These are phyloP conservation scores for Lateolabrax maculatus DNA, from an alignment of 2,797 vertebrate species.

Conservation along the genomic window DNA sequence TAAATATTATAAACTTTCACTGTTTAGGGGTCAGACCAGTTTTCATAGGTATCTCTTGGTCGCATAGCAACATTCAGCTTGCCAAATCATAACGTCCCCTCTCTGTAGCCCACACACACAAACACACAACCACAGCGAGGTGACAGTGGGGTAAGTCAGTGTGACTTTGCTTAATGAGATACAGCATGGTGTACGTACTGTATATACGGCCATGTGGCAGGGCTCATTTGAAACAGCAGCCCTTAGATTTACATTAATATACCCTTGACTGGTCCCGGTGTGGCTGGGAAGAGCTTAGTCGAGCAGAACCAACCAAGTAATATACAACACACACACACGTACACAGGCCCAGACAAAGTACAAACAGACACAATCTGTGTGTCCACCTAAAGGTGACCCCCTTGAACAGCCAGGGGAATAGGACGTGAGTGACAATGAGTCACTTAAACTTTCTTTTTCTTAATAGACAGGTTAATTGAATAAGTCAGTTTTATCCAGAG, in stretches of 20 bases:
- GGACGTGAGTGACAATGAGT: neutral
- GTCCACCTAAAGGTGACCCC: conserved; percentile 48
- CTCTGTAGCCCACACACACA: conserved; percentile 12
- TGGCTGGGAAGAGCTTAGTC: conserved; percentile 51
- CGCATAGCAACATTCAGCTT: conserved; percentile 61
- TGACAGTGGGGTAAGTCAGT: conserved; percentile 63
- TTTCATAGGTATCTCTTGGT: conserved; percentile 47
- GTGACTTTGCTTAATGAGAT: conserved; percentile 77
- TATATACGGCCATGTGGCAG: conserved; percentile 50
- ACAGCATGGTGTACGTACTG: conserved; percentile 46
- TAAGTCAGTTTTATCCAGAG: neutral
- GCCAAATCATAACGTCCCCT: conserved; percentile 42
- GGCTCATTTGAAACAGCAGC: conserved; percentile 69
- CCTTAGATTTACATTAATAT: conserved; percentile 73
- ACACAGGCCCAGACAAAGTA: neutral
- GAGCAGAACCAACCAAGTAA: conserved; percentile 60
- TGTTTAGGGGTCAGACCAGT: conserved; percentile 30
- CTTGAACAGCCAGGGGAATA: conserved; percentile 3
- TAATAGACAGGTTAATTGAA: too few species aligned
- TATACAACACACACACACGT: conserved; percentile 34
- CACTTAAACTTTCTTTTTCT: too few species aligned
- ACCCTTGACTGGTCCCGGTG: conserved; percentile 62
- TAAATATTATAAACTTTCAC: conserved; percentile 50
- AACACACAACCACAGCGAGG: conserved; percentile 37
- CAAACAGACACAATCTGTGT: conserved; percentile 6